phyloP scores from a whole-genome alignment of 2,113 vertebrate genomes.

The Calyptomena viridis region DNA sequence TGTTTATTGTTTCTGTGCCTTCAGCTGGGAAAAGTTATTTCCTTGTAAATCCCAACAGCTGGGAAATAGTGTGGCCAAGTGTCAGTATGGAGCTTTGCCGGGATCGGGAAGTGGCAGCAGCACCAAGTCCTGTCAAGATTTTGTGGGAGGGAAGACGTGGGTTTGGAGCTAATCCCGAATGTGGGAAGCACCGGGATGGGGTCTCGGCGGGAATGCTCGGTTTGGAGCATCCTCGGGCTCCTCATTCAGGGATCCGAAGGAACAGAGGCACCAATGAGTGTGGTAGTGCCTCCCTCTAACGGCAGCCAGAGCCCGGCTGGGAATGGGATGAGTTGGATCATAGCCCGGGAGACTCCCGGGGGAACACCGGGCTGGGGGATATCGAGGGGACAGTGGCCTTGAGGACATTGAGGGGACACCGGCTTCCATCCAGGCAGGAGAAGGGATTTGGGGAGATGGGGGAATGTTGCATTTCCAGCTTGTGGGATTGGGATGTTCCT shows the following conservation, averaged over 20 bases:
- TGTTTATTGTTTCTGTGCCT: fast-evolving
- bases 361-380: no score
- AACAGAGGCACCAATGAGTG: neutral
- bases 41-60: neutral
- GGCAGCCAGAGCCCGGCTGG: neutral
- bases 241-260: no score
- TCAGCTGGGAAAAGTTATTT: neutral
- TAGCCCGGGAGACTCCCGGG: neutral
- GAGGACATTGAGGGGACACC: no score
- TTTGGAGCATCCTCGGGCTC: neutral
- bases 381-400: no score
- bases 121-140: fast-evolving
- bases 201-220: neutral
- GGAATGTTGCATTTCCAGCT: fast-evolving
- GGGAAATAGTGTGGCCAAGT: neutral
- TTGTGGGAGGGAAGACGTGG: neutral
- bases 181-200: neutral
- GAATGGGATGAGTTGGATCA: fast-evolving
- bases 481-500: fast-evolving
- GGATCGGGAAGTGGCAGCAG: fast-evolving
- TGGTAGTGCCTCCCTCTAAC: slow-evolving; percentile 37
- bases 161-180: fast-evolving
- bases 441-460: fast-evolving
- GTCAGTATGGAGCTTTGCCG: neutral
- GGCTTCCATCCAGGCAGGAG: neutral